These are phyloP conservation scores for Microctonus brassicae DNA, from an alignment of 2,888 invertebrate genomes.

Conservation along the genomic window DNA sequence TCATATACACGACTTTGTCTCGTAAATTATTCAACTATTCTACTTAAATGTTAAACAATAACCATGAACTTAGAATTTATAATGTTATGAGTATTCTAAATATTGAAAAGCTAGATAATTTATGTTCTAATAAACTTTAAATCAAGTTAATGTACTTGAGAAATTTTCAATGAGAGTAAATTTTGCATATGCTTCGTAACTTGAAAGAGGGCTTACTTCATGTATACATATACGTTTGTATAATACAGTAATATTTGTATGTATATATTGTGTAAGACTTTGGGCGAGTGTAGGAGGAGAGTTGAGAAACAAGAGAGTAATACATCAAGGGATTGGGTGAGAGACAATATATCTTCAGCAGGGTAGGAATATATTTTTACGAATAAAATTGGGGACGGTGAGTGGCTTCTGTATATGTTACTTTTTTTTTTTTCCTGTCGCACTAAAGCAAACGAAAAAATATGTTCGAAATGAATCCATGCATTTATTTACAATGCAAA, in stretches of 20 bases:
- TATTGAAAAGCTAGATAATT: background rate
- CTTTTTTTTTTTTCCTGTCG: background rate
- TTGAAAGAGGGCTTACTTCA: slow-evolving; percentile 24
- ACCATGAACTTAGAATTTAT: no score
- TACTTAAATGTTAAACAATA: no score
- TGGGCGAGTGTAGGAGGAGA: background rate
- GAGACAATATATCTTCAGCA: slow-evolving; percentile 55
- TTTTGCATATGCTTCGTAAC: background rate
- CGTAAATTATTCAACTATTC: no score
- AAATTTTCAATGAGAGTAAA: background rate
- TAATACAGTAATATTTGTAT: background rate
- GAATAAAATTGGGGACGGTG: background rate
- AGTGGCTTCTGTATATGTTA: background rate
- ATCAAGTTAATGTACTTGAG: background rate
- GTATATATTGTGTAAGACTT: slow-evolving; percentile 14
- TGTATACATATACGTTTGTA: background rate
- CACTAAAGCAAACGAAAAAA: background rate
- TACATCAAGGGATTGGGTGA: slow-evolving; percentile 64
- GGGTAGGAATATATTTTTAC: background rate
- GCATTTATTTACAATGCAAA: no score
- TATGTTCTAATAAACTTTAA: background rate
- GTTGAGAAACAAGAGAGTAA: slow-evolving; percentile 48
- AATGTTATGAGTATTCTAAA: background rate
- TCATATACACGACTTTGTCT: slow-evolving; percentile 35
- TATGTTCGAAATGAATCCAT: background rate